Evolutionary conservation across 2,888 invertebrate species (phyloP), one percentile per base, ranked within the genome.

Genomic region (Zeuzera pyrina): DNA sequence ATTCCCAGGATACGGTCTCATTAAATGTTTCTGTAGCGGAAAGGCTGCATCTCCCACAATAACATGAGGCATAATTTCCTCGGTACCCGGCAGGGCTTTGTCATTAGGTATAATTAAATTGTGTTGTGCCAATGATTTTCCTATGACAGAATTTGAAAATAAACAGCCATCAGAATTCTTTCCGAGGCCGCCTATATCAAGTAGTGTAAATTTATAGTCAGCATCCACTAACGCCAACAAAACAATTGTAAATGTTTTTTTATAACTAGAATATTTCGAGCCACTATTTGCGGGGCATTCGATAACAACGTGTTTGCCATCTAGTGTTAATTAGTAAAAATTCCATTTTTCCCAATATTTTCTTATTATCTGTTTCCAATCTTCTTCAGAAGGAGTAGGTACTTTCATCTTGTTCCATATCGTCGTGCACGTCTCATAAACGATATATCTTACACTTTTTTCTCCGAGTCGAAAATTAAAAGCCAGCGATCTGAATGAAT

Each of bases 21-120:
- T 32, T 25, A 39, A 33, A 29, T 41, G 24, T 33, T 25, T 24
- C 15, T 25, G 31, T 29, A 43, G 28, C n/a, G 39, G 37, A 33
- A 43, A 43, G 14, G 43, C 39, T 29, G 22, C 29, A 24, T 29
- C 29, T 29, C 16, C 29, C 7, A 29, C 29, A 12, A 29, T 29
- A 14, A 22, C 29, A 29, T 29, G 12, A 15, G 33, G 33, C 15
- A 33, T 24, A 23, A 24, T 15, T 29, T 29, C 23, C 14, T 24
- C 15, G 13, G 24, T 23, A 10, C 21, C 27, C 22, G 30, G 12
- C 12, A 35, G 19, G 10, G 35, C 12, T 28, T 28, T 24, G 29
- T 22, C 23, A 14, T 15, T 24, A 15, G 31, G 31, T 11, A 35
- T 24, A 21, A 12, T 24, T 23, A 35, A 31, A 15, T 19, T 31